Percentiles rank a stretch among this genome's conserved stretches.
Evolutionary conservation across 64 coral and sea anemone genomes (phyloP).

Genomic region (Astreopora myriophthalma): DNA sequence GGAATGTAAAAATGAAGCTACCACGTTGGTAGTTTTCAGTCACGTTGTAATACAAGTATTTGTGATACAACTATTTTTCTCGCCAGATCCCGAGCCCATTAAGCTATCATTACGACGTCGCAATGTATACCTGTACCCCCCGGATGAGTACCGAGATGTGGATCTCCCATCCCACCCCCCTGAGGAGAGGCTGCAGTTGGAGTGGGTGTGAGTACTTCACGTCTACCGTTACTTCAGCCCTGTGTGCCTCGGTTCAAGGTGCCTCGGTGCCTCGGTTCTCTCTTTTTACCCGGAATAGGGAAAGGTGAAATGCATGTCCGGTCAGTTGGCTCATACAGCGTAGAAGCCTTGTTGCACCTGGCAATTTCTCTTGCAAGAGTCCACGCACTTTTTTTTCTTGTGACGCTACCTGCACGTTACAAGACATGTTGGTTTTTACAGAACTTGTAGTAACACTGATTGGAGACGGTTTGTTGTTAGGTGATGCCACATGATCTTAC

Average conservation of each 20-base stretch:
- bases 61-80: not conserved
- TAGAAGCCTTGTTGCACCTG: too few relatives aligned
- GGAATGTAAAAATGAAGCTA: not conserved
- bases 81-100: constrained; percentile 67
- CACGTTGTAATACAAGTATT: too few relatives aligned
- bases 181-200: constrained; percentile 55
- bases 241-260: not conserved
- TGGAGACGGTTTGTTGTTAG: too few relatives aligned
- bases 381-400: too few relatives aligned
- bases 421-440: too few relatives aligned
- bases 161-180: constrained; percentile 53
- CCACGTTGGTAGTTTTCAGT: too few relatives aligned
- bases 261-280: not conserved
- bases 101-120: constrained; percentile 60
- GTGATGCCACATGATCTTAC: not conserved
- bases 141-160: constrained; percentile 45
- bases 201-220: constrained; percentile 84
- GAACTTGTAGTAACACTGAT: too few relatives aligned
- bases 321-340: too few relatives aligned
- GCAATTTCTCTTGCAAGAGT: too few relatives aligned
- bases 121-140: constrained; percentile 69
- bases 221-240: not conserved
- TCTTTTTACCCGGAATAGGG: not conserved
- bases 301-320: not conserved
- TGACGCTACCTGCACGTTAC: too few relatives aligned